Evolutionary conservation across 2,888 invertebrate species (phyloP).

Genomic region (Cheilosia soror): DNA sequence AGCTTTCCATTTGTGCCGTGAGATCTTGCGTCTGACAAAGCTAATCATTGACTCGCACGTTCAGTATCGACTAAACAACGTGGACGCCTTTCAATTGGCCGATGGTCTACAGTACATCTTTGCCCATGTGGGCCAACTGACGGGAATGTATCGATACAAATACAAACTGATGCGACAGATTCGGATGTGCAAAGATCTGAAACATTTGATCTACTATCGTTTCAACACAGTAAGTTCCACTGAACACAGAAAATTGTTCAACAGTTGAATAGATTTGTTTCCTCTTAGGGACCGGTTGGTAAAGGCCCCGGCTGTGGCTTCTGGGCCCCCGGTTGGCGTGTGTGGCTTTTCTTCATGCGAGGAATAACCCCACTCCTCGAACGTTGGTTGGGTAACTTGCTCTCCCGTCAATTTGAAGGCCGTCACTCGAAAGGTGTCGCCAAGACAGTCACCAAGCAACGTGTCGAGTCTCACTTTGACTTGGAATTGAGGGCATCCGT

Average conservation of each 20-base stretch:
- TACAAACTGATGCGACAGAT: slow-evolving; percentile 99
- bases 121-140: slow-evolving; percentile 99
- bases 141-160: slow-evolving; percentile 99
- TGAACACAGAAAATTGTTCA: background rate
- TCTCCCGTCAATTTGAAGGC: slow-evolving; percentile 99
- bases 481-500: slow-evolving; percentile 98
- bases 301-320: slow-evolving; percentile 99
- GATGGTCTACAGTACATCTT: slow-evolving; percentile 99
- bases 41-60: slow-evolving; percentile 99
- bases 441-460: slow-evolving; percentile 99
- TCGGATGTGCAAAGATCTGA: slow-evolving; percentile 99
- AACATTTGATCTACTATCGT: slow-evolving; percentile 99
- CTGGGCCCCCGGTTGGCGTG: slow-evolving; percentile 99
- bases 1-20: slow-evolving; percentile 99
- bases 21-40: slow-evolving; percentile 99
- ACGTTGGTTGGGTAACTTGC: slow-evolving; percentile 99
- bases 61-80: slow-evolving; percentile 99
- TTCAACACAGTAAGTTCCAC: slow-evolving; percentile 94
- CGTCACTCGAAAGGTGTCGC: slow-evolving; percentile 99
- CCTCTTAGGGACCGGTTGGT: slow-evolving; percentile 93
- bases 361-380: slow-evolving; percentile 99
- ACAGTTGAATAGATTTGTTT: slow-evolving; percentile 35
- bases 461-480: slow-evolving; percentile 99
- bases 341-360: slow-evolving; percentile 99
- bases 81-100: slow-evolving; percentile 99